Conservation (phyloP, 1,140 invertebrate species). For the Heliconius melpomene region DNA sequence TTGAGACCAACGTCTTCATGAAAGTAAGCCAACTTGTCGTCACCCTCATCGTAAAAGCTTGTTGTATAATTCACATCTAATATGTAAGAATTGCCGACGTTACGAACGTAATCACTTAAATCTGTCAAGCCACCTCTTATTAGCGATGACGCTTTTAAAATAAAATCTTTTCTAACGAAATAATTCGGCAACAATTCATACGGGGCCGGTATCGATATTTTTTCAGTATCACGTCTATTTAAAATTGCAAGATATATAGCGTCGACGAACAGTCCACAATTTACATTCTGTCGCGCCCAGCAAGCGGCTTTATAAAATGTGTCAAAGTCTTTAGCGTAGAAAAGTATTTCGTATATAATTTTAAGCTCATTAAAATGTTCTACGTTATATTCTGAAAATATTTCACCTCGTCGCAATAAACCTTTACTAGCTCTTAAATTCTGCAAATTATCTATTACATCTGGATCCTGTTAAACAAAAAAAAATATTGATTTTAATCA, state of each 20-base stretch:
- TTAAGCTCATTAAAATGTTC: constrained; percentile 62
- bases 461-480: constrained; percentile 51
- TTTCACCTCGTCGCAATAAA: constrained; percentile 63
- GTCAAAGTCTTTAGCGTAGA: constrained; percentile 79
- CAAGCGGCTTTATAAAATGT: constrained; percentile 81
- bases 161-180: constrained; percentile 74
- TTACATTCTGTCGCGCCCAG: constrained; percentile 80
- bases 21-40: constrained; percentile 68
- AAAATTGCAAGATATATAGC: constrained; percentile 78
- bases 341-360: constrained; percentile 74
- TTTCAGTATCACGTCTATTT: constrained; percentile 77
- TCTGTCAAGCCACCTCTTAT: constrained; percentile 45
- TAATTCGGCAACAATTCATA: constrained; percentile 82
- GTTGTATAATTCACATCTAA: constrained; percentile 67
- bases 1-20: constrained; percentile 73
- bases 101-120: constrained; percentile 46
- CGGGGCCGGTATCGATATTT: constrained; percentile 76
- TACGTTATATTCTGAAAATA: constrained; percentile 70
- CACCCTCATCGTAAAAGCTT: constrained; percentile 51
- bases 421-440: constrained; percentile 52
- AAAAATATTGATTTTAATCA: constrained; percentile 17
- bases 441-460: constrained; percentile 54
- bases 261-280: constrained; percentile 79
- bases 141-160: constrained; percentile 60
- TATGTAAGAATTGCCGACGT: constrained; percentile 66